Evolutionary conservation across 2,888 invertebrate species (phyloP), one percentile per base, ranked within the genome.

Genomic region (Spilosoma lubricipeda): DNA sequence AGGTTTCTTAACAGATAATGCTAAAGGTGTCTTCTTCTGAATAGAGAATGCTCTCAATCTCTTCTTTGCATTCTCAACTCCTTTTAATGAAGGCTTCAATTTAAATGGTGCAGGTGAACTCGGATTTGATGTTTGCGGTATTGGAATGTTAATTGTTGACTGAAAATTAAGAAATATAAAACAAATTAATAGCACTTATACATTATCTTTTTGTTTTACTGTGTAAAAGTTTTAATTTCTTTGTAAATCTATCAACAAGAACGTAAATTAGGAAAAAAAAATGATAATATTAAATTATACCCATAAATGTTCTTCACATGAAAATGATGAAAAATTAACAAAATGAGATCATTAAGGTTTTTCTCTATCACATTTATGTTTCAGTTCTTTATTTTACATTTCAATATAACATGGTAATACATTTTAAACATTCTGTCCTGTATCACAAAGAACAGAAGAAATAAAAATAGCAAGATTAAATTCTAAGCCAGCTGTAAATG

Each of bases 21-120:
- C 90, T 20, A 93, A 79, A 0, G 94, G 89, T 0, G 90, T 81
- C 79, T 95, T 96, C 86, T 96, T 96, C 85, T 96, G 96, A 52
- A 96, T 96, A 27, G 95, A 95, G 83, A 96, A 96, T 15, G 96
- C 96, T 80, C 95, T 85, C 11, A 96, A 91, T 70, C 94, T 90
- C 77, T 94, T 95, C 83, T 95, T 95, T 0, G 95, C 96, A 88
- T 93, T 92, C 77, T 94, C 93, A 7, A 95, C 92, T 20, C 96
- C 95, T 84, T 94, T 93, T 1, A 82, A 72, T 0, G 85, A 85
- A 5, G 84, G 84, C 48, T 82, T 78, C 23, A 84, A 74, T 52
- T 84, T 85, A 52, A 82, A 85, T 70, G 82, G 80, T 13, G 77
- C 18, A 0, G 79, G 66, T 27, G 80, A 59, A 33, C 66, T 67